Percentiles rank a stretch among this genome's conserved stretches.
Conservation (phyloP, 2,888 invertebrate genomes). For the Drosophila ezoana region DNA sequence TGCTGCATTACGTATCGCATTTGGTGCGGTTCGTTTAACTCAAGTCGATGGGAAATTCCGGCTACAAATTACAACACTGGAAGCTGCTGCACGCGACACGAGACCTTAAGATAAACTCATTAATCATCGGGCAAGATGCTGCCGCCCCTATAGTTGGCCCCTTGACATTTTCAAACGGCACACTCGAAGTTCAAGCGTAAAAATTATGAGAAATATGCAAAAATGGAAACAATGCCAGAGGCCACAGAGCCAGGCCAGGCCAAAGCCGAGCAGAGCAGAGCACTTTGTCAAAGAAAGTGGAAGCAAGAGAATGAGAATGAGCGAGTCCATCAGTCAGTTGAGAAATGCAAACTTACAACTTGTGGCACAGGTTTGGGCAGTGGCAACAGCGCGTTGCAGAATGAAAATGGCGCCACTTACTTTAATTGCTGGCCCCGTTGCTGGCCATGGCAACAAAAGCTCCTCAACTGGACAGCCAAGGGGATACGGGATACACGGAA, state of each 20-base stretch:
- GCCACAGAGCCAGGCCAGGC: conserved; percentile 14
- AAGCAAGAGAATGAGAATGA: background rate
- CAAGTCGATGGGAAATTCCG: conserved; percentile 32
- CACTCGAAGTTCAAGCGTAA: conserved; percentile 46
- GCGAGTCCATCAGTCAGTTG: conserved; percentile 46
- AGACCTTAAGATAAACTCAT: conserved; percentile 46
- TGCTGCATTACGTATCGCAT: conserved; percentile 18
- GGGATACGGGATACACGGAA: background rate
- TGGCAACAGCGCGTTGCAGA: conserved; percentile 44
- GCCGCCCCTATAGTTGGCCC: conserved; percentile 3
- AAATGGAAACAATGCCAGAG: conserved; percentile 25
- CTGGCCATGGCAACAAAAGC: conserved; percentile 42
- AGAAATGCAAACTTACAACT: conserved; percentile 22
- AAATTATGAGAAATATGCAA: conserved; percentile 57
- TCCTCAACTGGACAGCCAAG: conserved; percentile 1
- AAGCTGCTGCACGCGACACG: conserved; percentile 6
- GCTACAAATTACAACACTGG: conserved; percentile 31
- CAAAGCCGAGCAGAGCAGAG: background rate
- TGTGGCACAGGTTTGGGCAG: conserved; percentile 26
- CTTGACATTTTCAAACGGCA: conserved; percentile 51
- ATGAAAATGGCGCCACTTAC: conserved; percentile 73
- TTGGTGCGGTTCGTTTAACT: conserved; percentile 29
- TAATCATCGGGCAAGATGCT: conserved; percentile 37
- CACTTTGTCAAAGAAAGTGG: conserved; percentile 30
- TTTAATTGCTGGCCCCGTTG: conserved; percentile 64